phyloP scores from a whole-genome alignment of 2,888 invertebrate genomes.

The Leucophenga montana region DNA sequence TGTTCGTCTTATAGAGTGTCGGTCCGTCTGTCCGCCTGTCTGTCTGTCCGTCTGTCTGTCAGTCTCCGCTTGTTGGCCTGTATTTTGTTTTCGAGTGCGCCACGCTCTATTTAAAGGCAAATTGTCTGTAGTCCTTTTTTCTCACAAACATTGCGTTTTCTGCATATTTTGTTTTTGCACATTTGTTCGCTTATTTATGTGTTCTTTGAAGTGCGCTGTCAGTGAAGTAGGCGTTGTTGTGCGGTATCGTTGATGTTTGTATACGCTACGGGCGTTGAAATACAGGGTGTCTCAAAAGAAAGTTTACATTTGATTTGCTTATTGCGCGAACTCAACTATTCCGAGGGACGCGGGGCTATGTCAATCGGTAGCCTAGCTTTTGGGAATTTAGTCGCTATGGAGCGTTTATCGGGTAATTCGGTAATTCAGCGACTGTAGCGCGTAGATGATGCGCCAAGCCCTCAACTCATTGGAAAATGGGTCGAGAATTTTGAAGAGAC shows the following conservation, averaged over 20 bases:
- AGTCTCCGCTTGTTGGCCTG: constrained; percentile 43
- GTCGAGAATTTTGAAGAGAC: no score
- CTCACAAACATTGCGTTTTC: constrained; percentile 59
- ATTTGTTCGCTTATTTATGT: constrained; percentile 15
- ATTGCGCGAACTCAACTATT: no score
- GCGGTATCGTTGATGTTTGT: neutral
- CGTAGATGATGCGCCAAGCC: no score
- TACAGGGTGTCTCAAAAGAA: no score
- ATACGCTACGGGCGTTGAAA: no score
- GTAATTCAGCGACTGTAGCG: no score
- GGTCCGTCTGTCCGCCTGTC: constrained; percentile 51
- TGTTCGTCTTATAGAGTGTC: constrained; percentile 18
- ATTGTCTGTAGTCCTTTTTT: constrained; percentile 65
- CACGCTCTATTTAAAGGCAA: constrained; percentile 67
- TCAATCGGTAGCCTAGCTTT: no score
- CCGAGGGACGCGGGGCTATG: no score
- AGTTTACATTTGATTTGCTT: no score
- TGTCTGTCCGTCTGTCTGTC: constrained; percentile 53
- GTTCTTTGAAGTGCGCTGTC: constrained; percentile 1
- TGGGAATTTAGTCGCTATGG: no score
- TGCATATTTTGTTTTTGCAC: constrained; percentile 27
- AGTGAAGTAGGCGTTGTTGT: neutral
- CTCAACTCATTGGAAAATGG: no score
- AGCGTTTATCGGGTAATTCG: no score
- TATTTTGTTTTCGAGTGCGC: constrained; percentile 55